Percentiles rank a stretch among this genome's conserved stretches.
These are phyloP conservation scores for Morpho deidamia DNA, from an alignment of 2,888 invertebrate species.

Conservation along the genomic window DNA sequence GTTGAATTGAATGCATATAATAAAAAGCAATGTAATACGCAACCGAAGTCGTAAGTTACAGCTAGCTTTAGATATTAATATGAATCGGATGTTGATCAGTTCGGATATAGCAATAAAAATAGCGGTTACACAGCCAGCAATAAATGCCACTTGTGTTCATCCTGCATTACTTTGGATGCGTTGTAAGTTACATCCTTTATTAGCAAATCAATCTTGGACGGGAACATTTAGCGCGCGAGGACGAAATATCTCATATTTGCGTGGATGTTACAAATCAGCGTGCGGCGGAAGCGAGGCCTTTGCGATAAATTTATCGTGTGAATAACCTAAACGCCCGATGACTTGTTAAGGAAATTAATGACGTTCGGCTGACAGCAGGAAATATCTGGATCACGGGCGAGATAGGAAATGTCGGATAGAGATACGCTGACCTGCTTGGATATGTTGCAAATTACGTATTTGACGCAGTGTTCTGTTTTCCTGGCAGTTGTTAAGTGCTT, in stretches of 20 bases:
- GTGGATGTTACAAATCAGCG: constrained; percentile 33
- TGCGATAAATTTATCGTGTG: constrained; percentile 42
- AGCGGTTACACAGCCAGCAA: constrained; percentile 28
- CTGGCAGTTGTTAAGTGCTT: neutral
- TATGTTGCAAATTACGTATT: constrained; percentile 8
- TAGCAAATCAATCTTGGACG: constrained; percentile 34
- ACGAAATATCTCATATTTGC: constrained; percentile 27
- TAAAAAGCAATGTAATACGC: no score
- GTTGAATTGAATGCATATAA: no score
- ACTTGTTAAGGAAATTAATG: constrained; percentile 25
- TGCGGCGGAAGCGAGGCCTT: constrained; percentile 44
- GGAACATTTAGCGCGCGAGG: constrained; percentile 36
- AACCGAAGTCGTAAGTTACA: no score
- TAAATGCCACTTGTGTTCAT: constrained; percentile 37
- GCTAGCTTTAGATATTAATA: no score
- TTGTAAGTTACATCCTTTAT: constrained; percentile 42
- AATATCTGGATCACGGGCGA: constrained; percentile 22
- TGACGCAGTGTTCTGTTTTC: constrained; percentile 4
- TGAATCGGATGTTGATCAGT: constrained; percentile 23
- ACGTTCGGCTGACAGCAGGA: constrained; percentile 24
- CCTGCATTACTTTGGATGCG: constrained; percentile 36
- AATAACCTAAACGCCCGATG: constrained; percentile 29
- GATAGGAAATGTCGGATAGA: constrained; percentile 21
- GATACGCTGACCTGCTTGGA: constrained; percentile 20
- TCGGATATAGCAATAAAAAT: constrained; percentile 37